Conservation (phyloP, 1,140 invertebrate species). For the Tetranychus urticae region DNA sequence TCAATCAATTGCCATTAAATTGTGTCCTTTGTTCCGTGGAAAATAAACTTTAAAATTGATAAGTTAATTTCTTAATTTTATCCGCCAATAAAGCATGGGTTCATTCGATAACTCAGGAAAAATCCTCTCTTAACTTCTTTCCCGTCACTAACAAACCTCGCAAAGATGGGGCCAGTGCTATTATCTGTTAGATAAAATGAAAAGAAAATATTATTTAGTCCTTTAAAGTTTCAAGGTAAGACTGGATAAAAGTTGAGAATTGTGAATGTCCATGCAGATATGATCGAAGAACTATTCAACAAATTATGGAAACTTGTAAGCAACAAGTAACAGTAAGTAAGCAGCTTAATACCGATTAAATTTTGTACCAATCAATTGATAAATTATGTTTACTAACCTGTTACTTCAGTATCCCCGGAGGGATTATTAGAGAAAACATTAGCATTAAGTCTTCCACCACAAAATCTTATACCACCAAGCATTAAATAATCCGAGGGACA, state of each 20-base stretch:
- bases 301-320: no score
- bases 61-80: neutral
- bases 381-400: neutral
- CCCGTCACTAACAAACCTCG: neutral
- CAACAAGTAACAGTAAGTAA: no score
- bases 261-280: no score
- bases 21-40: no score
- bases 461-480: conserved; percentile 36
- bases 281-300: no score
- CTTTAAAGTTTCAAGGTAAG: no score
- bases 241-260: no score
- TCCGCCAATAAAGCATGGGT: conserved; percentile 4
- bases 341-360: no score
- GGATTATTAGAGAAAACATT: neutral
- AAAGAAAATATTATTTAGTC: neutral
- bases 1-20: no score
- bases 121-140: conserved; percentile 3
- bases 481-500: conserved; percentile 44
- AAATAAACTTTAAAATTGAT: no score
- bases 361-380: neutral
- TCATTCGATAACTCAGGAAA: conserved; percentile 4
- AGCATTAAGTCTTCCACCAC: conserved; percentile 41
- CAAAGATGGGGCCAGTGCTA: conserved; percentile 4
- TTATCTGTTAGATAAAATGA: neutral
- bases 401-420: neutral